A percentile compares a stretch with the other conserved stretches of the same genome.
These are phyloP conservation scores for Piprites chloris DNA, from an alignment of 2,113 vertebrate species.

Conservation along the genomic window DNA sequence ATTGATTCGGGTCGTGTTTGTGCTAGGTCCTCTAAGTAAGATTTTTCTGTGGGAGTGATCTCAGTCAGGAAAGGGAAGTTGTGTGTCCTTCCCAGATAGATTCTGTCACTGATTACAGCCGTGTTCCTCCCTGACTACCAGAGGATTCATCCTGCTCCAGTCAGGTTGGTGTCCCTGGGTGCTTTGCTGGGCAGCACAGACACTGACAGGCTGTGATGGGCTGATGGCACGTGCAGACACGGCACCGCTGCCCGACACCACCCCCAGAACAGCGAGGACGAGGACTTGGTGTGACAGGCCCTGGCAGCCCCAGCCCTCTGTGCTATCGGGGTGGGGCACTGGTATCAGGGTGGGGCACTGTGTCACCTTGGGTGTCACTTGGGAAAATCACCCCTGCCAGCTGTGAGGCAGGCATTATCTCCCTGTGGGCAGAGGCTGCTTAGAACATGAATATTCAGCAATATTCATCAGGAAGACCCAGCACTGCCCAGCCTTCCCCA, in stretches of 20 bases:
- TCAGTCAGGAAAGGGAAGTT: fast-evolving
- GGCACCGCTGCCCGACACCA: neutral
- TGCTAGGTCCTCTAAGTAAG: fast-evolving
- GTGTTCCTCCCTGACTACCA: neutral
- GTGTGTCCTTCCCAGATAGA: neutral
- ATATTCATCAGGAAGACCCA: neutral
- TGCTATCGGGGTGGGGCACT: neutral
- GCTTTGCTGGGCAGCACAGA: fast-evolving
- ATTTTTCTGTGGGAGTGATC: neutral
- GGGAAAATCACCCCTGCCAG: neutral
- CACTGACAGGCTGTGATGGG: neutral
- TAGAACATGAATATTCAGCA: neutral
- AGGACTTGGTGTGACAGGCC: neutral
- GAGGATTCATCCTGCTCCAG: neutral
- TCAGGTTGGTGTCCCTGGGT: fast-evolving
- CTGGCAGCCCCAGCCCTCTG: neutral
- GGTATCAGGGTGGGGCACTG: neutral
- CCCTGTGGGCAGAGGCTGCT: neutral
- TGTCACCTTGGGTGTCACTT: neutral
- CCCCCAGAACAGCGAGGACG: neutral
- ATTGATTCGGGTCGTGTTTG: neutral
- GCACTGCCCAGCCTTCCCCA: neutral
- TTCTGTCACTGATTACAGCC: fast-evolving
- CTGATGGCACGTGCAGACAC: neutral
- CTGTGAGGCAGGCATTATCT: slow-evolving; percentile 11